A percentile compares a stretch with the other conserved stretches of the same genome.
phyloP scores from a whole-genome alignment of 92 coral and sea anemone species.

The Epizoanthus stellaris region DNA sequence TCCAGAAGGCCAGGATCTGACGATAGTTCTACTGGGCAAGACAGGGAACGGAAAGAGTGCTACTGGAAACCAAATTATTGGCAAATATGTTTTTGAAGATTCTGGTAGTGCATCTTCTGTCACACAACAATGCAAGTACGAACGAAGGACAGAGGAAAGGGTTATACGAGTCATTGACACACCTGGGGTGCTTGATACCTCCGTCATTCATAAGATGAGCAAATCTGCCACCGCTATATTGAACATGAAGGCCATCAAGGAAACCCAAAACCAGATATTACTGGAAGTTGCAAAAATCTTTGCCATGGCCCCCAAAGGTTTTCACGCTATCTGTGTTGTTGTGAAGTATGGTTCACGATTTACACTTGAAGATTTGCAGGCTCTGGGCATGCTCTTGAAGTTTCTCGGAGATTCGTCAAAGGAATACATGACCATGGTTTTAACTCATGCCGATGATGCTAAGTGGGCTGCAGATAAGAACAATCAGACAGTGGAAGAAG shows the following conservation, averaged over 20 bases:
- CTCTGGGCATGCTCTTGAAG: slow-evolving; percentile 15
- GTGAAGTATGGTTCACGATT: slow-evolving; percentile 38
- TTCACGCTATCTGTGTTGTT: slow-evolving; percentile 42
- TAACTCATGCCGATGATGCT: slow-evolving; percentile 49
- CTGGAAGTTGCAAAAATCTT: slow-evolving; percentile 40
- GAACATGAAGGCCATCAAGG: neutral
- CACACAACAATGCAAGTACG: slow-evolving; percentile 19
- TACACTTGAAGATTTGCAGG: slow-evolving; percentile 21
- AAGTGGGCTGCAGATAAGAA: slow-evolving; percentile 8
- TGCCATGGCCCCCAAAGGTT: slow-evolving; percentile 46
- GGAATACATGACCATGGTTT: slow-evolving; percentile 15
- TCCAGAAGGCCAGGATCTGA: slow-evolving; percentile 15
- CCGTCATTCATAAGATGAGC: neutral
- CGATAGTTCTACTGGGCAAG: slow-evolving; percentile 37
- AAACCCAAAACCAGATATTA: neutral
- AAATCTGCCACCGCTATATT: neutral
- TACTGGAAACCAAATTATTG: slow-evolving; percentile 48
- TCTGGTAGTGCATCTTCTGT: slow-evolving; percentile 19
- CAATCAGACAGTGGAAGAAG: neutral
- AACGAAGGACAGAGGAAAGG: slow-evolving; percentile 36
- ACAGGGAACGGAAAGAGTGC: slow-evolving; percentile 54
- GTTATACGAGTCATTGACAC: slow-evolving; percentile 46
- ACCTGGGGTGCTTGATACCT: slow-evolving; percentile 46
- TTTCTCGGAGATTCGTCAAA: slow-evolving; percentile 7
- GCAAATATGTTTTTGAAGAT: slow-evolving; percentile 3